phyloP scores from a whole-genome alignment of 2,113 vertebrate genomes.

The Talpa occidentalis region DNA sequence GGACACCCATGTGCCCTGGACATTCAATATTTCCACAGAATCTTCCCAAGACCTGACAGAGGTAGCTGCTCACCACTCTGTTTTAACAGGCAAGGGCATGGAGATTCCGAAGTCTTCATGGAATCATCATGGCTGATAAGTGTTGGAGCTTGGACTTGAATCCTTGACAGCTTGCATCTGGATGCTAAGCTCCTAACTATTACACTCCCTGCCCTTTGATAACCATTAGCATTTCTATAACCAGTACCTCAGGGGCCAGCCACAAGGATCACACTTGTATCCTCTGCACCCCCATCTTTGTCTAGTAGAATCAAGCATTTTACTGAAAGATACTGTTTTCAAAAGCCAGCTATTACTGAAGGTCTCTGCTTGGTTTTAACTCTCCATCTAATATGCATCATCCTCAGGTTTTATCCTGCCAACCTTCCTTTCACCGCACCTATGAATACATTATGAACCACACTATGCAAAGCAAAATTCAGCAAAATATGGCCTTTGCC shows the following conservation, averaged over 20 bases:
- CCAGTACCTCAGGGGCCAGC: neutral
- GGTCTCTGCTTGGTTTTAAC: neutral
- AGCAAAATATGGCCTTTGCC: neutral
- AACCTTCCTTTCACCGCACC: accelerated
- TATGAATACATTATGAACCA: neutral
- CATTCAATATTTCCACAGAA: neutral
- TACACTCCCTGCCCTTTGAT: neutral
- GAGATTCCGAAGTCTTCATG: neutral
- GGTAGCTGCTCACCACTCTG: neutral
- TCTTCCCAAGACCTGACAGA: neutral
- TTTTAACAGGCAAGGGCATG: neutral
- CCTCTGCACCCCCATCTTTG: neutral
- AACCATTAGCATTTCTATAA: neutral
- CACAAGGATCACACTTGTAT: neutral
- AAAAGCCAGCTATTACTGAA: neutral
- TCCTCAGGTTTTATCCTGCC: neutral
- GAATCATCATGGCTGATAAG: neutral
- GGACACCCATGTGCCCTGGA: neutral
- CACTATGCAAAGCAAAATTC: neutral
- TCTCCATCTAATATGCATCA: neutral
- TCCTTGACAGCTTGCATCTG: neutral
- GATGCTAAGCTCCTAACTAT: neutral
- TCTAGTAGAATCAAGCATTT: neutral
- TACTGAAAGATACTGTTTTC: neutral
- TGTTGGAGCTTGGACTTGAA: neutral